Percentiles rank a stretch among this genome's conserved stretches.
Evolutionary conservation across 2,888 invertebrate species (phyloP).

Genomic region (Ectemnius lituratus): DNA sequence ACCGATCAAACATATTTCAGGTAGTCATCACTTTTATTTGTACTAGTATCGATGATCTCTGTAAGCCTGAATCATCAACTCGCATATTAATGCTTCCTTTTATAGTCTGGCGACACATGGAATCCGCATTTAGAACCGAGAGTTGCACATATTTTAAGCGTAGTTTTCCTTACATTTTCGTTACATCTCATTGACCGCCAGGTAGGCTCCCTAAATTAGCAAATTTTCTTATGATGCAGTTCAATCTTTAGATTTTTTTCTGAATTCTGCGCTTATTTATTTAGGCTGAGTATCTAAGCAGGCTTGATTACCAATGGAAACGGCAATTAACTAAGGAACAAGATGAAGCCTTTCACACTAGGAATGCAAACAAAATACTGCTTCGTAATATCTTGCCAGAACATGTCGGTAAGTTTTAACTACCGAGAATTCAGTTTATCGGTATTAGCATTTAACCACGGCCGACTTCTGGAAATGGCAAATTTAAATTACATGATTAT

Average conservation of each 20-base stretch:
- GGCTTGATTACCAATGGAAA: constrained; percentile 92
- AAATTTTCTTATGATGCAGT: background rate
- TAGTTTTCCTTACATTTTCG: constrained; percentile 86
- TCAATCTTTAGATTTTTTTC: background rate
- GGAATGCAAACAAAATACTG: constrained; percentile 92
- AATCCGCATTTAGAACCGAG: constrained; percentile 85
- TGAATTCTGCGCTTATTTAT: constrained; percentile 35
- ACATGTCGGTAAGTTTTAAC: constrained; percentile 87
- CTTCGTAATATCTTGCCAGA: constrained; percentile 95
- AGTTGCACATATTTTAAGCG: constrained; percentile 86
- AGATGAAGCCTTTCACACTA: constrained; percentile 90
- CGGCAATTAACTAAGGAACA: constrained; percentile 88
- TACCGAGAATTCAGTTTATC: background rate
- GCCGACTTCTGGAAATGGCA: too few species aligned
- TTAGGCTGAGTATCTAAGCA: constrained; percentile 89
- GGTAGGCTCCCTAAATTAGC: constrained; percentile 70
- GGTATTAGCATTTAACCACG: background rate
- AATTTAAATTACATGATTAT: too few species aligned
- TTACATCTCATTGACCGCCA: constrained; percentile 93
- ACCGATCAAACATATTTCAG: constrained; percentile 80
- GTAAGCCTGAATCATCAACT: background rate
- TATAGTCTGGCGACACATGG: constrained; percentile 83
- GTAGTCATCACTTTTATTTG: constrained; percentile 67
- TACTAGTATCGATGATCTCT: background rate
- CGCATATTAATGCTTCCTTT: constrained; percentile 52